A percentile compares a stretch with the other conserved stretches of the same genome.
phyloP scores from a whole-genome alignment of 2,888 invertebrate genomes.

The Sphaerolaimus hirsutus region DNA sequence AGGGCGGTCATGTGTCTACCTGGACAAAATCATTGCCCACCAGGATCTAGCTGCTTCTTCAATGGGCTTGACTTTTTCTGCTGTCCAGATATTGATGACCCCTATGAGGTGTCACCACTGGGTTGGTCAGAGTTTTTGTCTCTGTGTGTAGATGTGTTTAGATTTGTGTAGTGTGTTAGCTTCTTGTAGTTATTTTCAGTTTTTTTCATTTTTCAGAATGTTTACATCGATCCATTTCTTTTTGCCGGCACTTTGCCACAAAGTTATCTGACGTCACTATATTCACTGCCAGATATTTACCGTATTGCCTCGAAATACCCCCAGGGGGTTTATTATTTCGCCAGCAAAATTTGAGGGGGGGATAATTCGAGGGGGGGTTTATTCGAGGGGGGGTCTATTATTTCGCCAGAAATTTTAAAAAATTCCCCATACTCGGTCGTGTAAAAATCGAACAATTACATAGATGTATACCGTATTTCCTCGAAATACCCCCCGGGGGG shows the following conservation, averaged over 20 bases:
- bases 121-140: not conserved
- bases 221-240: not conserved
- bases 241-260: not conserved
- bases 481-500: no score
- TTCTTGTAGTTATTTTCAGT: not conserved
- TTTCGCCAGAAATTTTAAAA: no score
- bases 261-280: not conserved
- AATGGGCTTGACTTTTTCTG: constrained; percentile 7
- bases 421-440: no score
- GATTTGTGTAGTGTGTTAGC: not conserved
- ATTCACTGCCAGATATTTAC: not conserved
- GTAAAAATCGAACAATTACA: no score
- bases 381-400: no score
- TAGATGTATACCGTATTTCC: no score
- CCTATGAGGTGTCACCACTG: not conserved
- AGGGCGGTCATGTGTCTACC: constrained; percentile 22
- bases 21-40: constrained; percentile 14
- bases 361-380: no score
- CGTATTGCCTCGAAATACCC: not conserved
- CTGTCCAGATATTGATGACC: constrained; percentile 4
- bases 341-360: no score
- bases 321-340: no score
- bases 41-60: constrained; percentile 4
- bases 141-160: not conserved
- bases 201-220: not conserved